These are phyloP conservation scores for Aegithalos caudatus DNA, from an alignment of 2,113 vertebrate genomes.

Conservation along the genomic window DNA sequence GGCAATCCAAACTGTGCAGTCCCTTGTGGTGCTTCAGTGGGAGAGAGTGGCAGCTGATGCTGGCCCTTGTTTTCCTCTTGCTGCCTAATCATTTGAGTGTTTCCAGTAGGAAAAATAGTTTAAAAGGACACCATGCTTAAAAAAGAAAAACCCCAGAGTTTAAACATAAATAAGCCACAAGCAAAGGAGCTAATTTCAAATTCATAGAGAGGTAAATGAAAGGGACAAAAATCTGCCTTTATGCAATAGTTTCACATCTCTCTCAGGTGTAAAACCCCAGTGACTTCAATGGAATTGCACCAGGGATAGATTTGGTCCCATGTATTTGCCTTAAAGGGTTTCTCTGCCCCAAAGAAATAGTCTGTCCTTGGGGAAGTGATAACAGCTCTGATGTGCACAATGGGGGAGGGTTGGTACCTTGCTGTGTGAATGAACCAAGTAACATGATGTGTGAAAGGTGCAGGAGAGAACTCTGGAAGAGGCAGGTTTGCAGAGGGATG, in stretches of 20 bases:
- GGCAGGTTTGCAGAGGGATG: not conserved
- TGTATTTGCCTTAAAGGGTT: not conserved
- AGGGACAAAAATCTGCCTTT: not conserved
- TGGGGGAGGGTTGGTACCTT: not conserved
- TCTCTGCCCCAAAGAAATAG: not conserved
- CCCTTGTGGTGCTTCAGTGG: not conserved
- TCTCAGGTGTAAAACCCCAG: not conserved
- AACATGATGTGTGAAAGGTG: not conserved
- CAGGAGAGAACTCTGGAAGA: not conserved
- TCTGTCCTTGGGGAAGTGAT: not conserved
- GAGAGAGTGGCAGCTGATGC: not conserved
- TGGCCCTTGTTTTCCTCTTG: not conserved
- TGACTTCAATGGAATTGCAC: not conserved
- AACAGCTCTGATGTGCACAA: not conserved
- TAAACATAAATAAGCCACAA: constrained; percentile 36
- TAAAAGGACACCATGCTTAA: not conserved
- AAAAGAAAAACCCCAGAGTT: not conserved
- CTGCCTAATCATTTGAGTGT: not conserved
- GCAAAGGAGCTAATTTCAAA: not conserved
- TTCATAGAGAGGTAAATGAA: constrained; percentile 11
- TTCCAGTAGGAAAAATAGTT: not conserved
- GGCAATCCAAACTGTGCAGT: not conserved
- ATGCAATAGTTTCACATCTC: not conserved
- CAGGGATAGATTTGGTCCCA: not conserved
- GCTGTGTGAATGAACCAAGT: not conserved